Evolutionary conservation across 2,888 invertebrate genomes (phyloP), one percentile per base, ranked within the genome.

Genomic region (Nomada goodeniana): DNA sequence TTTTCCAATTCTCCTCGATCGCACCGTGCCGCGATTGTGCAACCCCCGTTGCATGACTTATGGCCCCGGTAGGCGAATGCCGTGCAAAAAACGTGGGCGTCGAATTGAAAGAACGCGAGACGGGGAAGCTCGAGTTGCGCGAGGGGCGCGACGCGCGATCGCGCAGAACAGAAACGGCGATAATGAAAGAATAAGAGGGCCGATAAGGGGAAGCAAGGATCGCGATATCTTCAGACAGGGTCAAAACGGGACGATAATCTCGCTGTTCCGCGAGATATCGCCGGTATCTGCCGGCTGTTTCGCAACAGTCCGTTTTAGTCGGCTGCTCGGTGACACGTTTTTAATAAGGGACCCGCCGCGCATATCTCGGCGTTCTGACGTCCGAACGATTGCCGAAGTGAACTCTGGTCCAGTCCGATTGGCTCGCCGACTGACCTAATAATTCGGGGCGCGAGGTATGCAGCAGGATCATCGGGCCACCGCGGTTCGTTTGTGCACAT

Each of bases 1-100:
- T 90, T 89, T 89, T 89, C 87, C 87, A 85, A 85, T 90, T 89
- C 85, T 80, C 82, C 82, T 77, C 85, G 88, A 88, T 86, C 82
- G 75, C 76, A 64, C 72, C 55, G 71, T 57, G 59, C 44, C 57
- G 65, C 36, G 71, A 71, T 86, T 85, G 68, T 82, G 70, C 80
- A 87, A 85, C 63, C 67, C 68, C 52, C 36, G 72, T 59, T 57
- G 72, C 71, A 70, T 69, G 78, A 77, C 44, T 82, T 68, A 68
- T 65, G 76, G 44, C 23, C 60, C 20, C 36, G 20, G 67, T 29
- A 20, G 29, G 13, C 20, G 47, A 13, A 47, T 13, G 47, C 1
- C 15, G 7, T 1, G 52, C 20, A 4, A 67, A 60, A 64, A 64
- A 57, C 65, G 70, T 7, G 29, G 13, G 50, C 15, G 3, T 47